Evolutionary conservation across 2,888 invertebrate species (phyloP).

Genomic region (Lithophane semibrunnea): DNA sequence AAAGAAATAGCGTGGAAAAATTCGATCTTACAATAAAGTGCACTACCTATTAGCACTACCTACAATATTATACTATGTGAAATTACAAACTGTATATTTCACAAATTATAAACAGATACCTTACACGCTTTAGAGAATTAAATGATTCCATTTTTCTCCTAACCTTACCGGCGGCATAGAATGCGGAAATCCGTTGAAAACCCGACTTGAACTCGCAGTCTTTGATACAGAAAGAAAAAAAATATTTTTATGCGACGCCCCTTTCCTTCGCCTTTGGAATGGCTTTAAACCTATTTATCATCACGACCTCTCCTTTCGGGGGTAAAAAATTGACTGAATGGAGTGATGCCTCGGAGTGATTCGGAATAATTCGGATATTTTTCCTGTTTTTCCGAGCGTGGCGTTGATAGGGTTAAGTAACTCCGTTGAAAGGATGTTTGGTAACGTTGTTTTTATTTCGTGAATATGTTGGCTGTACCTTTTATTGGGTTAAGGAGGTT

Average conservation of each 20-base stretch:
- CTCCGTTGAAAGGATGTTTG: conserved; percentile 6
- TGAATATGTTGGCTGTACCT: conserved; percentile 32
- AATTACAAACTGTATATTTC: background rate
- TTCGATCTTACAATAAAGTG: background rate
- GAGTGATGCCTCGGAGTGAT: conserved; percentile 52
- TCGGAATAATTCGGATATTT: conserved; percentile 58
- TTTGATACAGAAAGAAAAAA: conserved; percentile 73
- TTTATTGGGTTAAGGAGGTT: conserved; percentile 12
- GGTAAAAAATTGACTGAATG: conserved; percentile 56
- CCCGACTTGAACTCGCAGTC: conserved; percentile 73
- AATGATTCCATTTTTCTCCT: conserved; percentile 34
- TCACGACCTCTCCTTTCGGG: conserved; percentile 61
- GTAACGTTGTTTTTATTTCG: conserved; percentile 34
- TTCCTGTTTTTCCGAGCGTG: conserved; percentile 44
- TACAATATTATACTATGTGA: background rate
- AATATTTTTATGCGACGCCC: conserved; percentile 72
- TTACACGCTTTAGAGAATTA: background rate
- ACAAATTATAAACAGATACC: background rate
- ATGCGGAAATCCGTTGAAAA: conserved; percentile 74
- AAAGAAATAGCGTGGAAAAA: background rate
- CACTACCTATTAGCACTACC: background rate
- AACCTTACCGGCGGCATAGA: conserved; percentile 57
- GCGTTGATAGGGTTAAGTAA: conserved; percentile 55
- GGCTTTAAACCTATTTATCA: conserved; percentile 78
- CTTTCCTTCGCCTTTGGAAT: conserved; percentile 64